These are phyloP conservation scores for Macroglossus sobrinus DNA, from an alignment of 2,113 vertebrate genomes.

Conservation along the genomic window DNA sequence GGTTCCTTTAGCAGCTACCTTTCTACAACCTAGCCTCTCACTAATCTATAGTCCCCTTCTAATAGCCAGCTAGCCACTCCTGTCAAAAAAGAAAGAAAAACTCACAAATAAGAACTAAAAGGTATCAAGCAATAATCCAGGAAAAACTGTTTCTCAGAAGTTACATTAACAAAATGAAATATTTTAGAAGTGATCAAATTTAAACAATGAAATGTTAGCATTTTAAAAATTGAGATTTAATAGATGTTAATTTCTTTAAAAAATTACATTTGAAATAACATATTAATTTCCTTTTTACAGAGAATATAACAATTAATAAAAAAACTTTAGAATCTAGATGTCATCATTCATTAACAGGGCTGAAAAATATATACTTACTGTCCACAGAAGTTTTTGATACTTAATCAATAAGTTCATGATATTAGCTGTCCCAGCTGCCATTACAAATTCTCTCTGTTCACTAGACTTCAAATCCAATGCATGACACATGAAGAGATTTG, in stretches of 20 bases:
- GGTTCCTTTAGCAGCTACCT: not conserved
- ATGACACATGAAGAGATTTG: slow-evolving; percentile 97
- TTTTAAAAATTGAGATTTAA: not conserved
- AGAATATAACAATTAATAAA: not conserved
- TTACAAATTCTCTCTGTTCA: slow-evolving; percentile 90
- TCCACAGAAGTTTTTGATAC: slow-evolving; percentile 96
- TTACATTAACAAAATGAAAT: not conserved
- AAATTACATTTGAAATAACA: not conserved
- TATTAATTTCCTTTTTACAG: not conserved
- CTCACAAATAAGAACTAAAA: not conserved
- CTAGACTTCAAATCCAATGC: slow-evolving; percentile 86
- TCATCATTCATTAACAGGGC: not conserved
- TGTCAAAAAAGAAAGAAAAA: not conserved
- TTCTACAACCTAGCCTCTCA: too few relatives aligned
- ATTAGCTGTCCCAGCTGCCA: slow-evolving; percentile 92
- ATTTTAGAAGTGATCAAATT: not conserved
- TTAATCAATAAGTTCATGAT: slow-evolving; percentile 92
- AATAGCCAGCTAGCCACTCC: not conserved
- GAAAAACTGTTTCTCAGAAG: not conserved
- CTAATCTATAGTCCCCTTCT: not conserved
- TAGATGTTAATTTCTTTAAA: not conserved
- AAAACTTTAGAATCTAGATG: not conserved
- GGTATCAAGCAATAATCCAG: not conserved
- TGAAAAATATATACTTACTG: slow-evolving; percentile 83
- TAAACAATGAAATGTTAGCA: not conserved